Evolutionary conservation across 2,113 vertebrate genomes (phyloP).

Genomic region (Antechinus flavipes): DNA sequence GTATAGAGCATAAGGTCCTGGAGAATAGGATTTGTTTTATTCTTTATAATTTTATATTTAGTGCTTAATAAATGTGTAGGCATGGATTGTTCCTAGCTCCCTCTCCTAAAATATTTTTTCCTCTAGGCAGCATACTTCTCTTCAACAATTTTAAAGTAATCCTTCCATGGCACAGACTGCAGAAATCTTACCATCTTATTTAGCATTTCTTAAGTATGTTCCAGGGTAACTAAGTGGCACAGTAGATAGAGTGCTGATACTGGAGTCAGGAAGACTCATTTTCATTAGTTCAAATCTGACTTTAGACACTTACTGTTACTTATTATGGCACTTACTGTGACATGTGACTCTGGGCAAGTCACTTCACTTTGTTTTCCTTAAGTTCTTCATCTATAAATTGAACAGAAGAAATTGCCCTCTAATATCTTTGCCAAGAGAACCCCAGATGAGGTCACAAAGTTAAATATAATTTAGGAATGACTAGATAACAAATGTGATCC

Average conservation of each 20-base stretch:
- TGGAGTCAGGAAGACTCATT: background rate
- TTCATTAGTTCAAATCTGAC: background rate
- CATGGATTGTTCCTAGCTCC: background rate
- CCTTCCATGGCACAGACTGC: background rate
- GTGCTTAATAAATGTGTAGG: background rate
- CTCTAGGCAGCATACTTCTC: background rate
- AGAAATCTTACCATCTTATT: background rate
- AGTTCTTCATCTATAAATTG: background rate
- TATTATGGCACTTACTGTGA: no score
- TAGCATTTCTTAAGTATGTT: background rate
- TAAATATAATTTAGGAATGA: background rate
- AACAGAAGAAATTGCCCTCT: background rate
- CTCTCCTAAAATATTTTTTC: background rate
- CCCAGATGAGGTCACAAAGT: background rate
- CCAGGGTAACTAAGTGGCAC: background rate
- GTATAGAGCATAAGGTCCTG: background rate
- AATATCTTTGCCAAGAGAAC: background rate
- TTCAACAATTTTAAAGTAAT: background rate
- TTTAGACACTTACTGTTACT: no score
- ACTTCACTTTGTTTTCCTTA: no score
- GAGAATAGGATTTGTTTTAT: background rate
- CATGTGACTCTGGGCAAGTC: no score
- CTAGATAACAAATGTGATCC: background rate
- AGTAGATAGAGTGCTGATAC: background rate
- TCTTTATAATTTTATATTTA: background rate